Base-by-base conservation (phyloP, 2,797 vertebrate species). In the Sebastes matsubarae region DNA sequence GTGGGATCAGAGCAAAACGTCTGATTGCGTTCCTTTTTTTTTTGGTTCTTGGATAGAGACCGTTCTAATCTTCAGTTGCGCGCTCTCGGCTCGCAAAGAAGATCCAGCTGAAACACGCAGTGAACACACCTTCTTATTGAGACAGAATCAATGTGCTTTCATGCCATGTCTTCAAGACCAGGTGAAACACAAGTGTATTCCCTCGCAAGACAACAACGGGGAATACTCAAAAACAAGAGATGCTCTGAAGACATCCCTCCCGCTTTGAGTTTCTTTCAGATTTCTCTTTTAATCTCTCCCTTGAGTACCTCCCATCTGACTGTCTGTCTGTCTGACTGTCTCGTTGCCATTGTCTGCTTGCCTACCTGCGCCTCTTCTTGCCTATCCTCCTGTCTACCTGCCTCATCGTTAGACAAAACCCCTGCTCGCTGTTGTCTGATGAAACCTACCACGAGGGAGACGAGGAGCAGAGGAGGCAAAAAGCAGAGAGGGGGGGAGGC, bases 251-350 rank as follows among this genome's bases (percentile, higher is more conserved):
- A 81, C 42, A 83, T 86, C 74, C 85, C 76, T 83, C 73, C 80
- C 34, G 46, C 79, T 77, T 82, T 75, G 73, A 76, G 67, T 86
- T 87, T 84, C 77, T 82, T 87, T 88, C 71, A 92, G 14, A 89
- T 92, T 83, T 86, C 83, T 86, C 87, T 86, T 90, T 91, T 86
- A 92, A 90, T 87, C 86, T 85, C 80, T 92, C 93, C 90, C 92
- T 38, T 2, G 88, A 89, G 94, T 85, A 63, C 82, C 79, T 88
- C 83, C 88, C 75, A 78, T 86, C 91, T 66, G 77, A 83, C 88
- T 82, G 83, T 80, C 86, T 82, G 83, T 80, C 86, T 88, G 80
- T 87, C 83, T 60, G 79, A 77, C 82, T 87, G 87, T 79, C 92
- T 89, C 24, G 11, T 70, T 82, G 38, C 38, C 86, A 90, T 88